Base-by-base conservation (phyloP, 2,888 invertebrate species). In the Melieria omissa region DNA sequence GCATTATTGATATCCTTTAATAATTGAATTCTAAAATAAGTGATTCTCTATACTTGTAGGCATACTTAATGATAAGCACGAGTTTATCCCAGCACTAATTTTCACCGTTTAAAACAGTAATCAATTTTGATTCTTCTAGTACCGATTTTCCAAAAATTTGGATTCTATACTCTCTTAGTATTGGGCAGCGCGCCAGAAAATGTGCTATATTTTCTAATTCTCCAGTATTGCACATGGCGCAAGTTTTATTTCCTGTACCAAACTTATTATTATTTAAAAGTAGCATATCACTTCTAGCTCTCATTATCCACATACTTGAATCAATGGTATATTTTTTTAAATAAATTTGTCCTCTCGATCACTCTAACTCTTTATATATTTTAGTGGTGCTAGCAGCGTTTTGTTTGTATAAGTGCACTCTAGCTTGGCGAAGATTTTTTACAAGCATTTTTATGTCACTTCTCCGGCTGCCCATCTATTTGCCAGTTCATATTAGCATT, bases 211-310 rank as follows among this genome's bases (percentile, higher is more conserved):
- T 54, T 54, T 54, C 54, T 9, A 7, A 6, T 10, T 54, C 5
- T 54, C 54, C 54, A 54, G 54, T 54, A 54, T 54, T 54, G 54
- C 54, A 54, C 54, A 54, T 54, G 54, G 54, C 4, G 54, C 54
- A 54, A 54, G 54, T 10, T 8, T 54, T 54, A 16, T 54, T 54
- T 54, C 54, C 54, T 29, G 16, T 54, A 9, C 10, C n/a, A 16
- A 54, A 54, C 54, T 54, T 54, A 54, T 54, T 54, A 54, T 6
- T 54, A 54, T 54, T 54, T 54, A 6, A 6, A 10, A 6, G n/a
- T 9, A 54, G 8, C 54, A 6, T 4, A 54, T 54, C 8, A 5
- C 8, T 54, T 4, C 8, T 54, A 54, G 5, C 8, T 54, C 8
- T 6, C 1, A 4, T 10, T 4, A 10, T 54, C 9, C 2, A 54